Evolutionary conservation across 2,888 invertebrate species (phyloP).

Genomic region (Lumbricus terrestris): DNA sequence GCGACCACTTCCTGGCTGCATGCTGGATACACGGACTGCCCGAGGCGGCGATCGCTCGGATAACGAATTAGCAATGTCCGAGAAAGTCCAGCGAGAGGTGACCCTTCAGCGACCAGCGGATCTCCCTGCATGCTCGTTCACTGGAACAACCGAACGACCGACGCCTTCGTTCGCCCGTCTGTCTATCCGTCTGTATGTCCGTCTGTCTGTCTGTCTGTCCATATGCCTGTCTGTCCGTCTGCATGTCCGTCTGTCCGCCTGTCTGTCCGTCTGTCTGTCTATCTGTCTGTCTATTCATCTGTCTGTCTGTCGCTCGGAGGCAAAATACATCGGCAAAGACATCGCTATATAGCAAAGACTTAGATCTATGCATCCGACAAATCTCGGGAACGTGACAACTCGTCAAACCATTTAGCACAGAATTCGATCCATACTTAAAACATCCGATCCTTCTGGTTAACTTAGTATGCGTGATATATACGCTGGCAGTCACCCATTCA

Average conservation of each 20-base stretch:
- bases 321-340: background rate
- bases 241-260: background rate
- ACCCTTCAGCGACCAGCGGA: background rate
- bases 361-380: background rate
- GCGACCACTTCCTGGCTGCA: background rate
- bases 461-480: no score
- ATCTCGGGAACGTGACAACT: background rate
- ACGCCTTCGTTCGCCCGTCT: background rate
- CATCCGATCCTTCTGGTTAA: background rate
- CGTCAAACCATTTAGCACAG: background rate
- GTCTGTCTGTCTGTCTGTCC: no score
- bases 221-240: background rate
- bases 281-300: background rate
- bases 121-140: background rate
- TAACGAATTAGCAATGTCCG: conserved; percentile 3
- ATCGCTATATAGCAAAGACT: background rate
- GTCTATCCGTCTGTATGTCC: no score
- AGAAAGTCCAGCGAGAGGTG: background rate
- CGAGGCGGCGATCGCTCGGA: background rate
- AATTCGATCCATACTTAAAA: background rate
- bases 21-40: background rate
- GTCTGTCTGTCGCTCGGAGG: background rate
- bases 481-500: background rate
- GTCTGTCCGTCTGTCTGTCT: no score
- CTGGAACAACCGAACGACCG: background rate